Conservation (phyloP, 2,797 vertebrate genomes). For the Oryzias sinensis region DNA sequence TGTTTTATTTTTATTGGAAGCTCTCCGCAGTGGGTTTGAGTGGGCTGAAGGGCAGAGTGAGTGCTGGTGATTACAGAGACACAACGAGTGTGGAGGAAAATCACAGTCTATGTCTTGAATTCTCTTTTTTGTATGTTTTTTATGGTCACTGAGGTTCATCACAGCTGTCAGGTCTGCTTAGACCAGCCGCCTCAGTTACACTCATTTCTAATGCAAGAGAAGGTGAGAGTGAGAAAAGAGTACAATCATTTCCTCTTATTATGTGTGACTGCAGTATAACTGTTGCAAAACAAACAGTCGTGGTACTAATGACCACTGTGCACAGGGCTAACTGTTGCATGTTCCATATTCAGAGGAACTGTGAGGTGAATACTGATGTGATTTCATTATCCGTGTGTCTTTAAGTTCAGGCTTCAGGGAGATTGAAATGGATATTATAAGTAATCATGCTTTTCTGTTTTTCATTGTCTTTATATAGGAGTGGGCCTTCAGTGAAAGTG, state of each 20-base stretch:
- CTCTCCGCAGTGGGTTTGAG: constrained; percentile 51
- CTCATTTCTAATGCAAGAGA: constrained; percentile 56
- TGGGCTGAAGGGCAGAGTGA: constrained; percentile 62
- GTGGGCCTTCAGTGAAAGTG: neutral
- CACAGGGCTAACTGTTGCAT: constrained; percentile 9
- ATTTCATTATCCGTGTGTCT: constrained; percentile 11
- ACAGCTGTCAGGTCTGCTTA: constrained; percentile 69
- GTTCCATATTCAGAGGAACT: constrained; percentile 32
- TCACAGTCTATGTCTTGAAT: constrained; percentile 60
- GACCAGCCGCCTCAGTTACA: constrained; percentile 55
- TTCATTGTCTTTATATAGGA: neutral
- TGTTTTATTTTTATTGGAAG: constrained; percentile 56
- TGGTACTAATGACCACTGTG: constrained; percentile 52
- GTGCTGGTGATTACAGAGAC: constrained; percentile 66
- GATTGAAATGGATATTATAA: neutral
- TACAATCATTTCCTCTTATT: constrained; percentile 70
- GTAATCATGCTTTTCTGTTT: neutral
- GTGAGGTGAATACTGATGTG: constrained; percentile 36
- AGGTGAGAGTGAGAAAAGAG: constrained; percentile 68
- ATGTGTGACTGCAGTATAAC: constrained; percentile 56
- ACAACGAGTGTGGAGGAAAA: constrained; percentile 67
- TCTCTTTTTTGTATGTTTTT: constrained; percentile 68
- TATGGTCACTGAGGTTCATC: constrained; percentile 71
- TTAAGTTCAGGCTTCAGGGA: neutral
- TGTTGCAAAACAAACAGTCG: constrained; percentile 66